Evolutionary conservation across 2,797 vertebrate genomes (phyloP), one percentile per base, ranked within the genome.

Genomic region (Gymnoscopelus microlampas): DNA sequence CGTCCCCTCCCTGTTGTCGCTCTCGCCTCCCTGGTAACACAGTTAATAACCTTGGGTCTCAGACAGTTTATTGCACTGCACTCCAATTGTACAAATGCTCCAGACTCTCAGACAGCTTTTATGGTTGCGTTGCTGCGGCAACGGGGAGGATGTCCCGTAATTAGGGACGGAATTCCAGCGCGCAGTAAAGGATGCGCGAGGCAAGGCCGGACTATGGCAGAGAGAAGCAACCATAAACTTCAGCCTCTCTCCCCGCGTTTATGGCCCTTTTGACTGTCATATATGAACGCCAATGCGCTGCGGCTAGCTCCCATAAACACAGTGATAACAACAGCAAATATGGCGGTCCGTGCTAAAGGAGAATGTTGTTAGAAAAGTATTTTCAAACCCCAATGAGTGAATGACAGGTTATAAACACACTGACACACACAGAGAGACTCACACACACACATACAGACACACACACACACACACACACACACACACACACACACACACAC

Each of bases 81-180:
- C 93, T 96, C 94, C 91, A 93, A 93, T 91, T 93, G 93, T 95
- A 93, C 94, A 94, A 96, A 95, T 86, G 77, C 91, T 92, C 92
- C 83, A 91, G 94, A 94, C 93, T 89, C 88, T 90, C 81, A 94
- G 95, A 92, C 94, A 91, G 90, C 89, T 95, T 95, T 97, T 97
- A 97, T 94, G 94, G 91, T 91, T 82, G 62, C 89, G 95, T 95
- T 97, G 95, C 95, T 93, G 87, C 87, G 94, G 95, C 90, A 92
- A 91, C 92, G 90, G 82, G 90, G 94, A 96, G 94, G 95, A 96
- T 96, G 94, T 90, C 90, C 92, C 95, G 95, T 95, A 95, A 97
- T 96, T 95, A 95, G 95, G 93, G 89, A 93, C 94, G 91, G 94
- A 94, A 96, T 97, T 96, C 95, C 95, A 94, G 93, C 94, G 93